Percentiles rank a stretch among this genome's conserved stretches.
phyloP scores from a whole-genome alignment of 1,140 invertebrate species.

The Apis florea region DNA sequence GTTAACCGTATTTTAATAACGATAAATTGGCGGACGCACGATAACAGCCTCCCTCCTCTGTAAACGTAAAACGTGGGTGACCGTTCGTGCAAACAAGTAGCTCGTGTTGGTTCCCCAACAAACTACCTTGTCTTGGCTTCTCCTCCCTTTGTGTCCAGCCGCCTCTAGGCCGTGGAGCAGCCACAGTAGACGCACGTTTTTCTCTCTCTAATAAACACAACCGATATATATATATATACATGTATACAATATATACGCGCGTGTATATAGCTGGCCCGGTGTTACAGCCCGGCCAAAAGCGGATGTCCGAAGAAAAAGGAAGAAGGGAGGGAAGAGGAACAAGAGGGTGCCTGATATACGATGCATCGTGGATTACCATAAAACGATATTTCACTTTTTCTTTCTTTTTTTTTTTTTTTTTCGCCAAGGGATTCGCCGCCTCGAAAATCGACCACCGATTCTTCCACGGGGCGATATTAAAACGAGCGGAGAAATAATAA shows the following conservation, averaged over 20 bases:
- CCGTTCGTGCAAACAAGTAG: conserved; percentile 66
- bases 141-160: conserved; percentile 60
- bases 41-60: conserved; percentile 50
- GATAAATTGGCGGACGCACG: conserved; percentile 40
- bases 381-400: conserved; percentile 55
- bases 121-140: conserved; percentile 60
- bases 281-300: conserved; percentile 23
- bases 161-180: conserved; percentile 50
- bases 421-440: conserved; percentile 6
- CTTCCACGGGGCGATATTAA: conserved; percentile 11
- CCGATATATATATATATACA: too few relatives aligned
- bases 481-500: conserved; percentile 39
- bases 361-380: conserved; percentile 53
- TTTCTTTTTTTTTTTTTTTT: too few relatives aligned
- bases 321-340: neutral
- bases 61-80: conserved; percentile 53
- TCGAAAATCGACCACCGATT: neutral
- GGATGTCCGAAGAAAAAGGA: conserved; percentile 19
- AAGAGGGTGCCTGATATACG: conserved; percentile 37
- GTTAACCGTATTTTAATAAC: conserved; percentile 47
- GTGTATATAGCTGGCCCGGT: too few relatives aligned
- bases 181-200: conserved; percentile 61
- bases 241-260: conserved; percentile 58
- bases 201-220: conserved; percentile 65
- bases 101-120: conserved; percentile 65